Conservation (phyloP, 2,888 invertebrate species). For the Acanthosepion lycidas region DNA sequence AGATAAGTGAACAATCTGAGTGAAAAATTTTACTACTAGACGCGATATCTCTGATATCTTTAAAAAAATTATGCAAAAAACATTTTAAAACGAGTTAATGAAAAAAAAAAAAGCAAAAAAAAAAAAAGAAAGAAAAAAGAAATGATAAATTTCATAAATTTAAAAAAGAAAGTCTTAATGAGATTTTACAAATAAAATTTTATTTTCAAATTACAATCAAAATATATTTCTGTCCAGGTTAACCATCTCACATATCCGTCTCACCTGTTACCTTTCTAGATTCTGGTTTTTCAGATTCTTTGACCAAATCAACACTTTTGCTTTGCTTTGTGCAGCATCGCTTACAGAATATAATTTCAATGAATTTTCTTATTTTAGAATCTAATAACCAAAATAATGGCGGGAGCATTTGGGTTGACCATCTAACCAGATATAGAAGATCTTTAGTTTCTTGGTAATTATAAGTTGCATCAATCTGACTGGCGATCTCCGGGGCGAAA, state of each 20-base stretch:
- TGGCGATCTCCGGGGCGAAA: background rate
- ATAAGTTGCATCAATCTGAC: background rate
- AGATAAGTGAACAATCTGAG: too few species aligned
- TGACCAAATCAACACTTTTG: background rate
- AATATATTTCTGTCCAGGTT: background rate
- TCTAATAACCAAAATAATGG: background rate
- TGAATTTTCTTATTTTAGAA: background rate
- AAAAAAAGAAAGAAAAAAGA: too few species aligned
- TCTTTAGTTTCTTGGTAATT: background rate
- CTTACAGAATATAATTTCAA: background rate
- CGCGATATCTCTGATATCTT: too few species aligned
- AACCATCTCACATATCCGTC: background rate
- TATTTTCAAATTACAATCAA: too few species aligned
- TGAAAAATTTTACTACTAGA: too few species aligned
- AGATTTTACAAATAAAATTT: too few species aligned
- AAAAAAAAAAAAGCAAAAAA: too few species aligned
- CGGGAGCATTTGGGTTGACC: background rate
- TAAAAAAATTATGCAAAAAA: too few species aligned
- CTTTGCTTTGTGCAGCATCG: background rate
- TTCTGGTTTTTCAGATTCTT: background rate
- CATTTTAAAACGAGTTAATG: too few species aligned
- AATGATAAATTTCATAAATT: too few species aligned
- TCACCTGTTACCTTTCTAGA: background rate
- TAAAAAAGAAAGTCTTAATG: too few species aligned
- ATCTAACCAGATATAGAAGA: background rate